phyloP scores from a whole-genome alignment of 2,888 invertebrate species.

The Brachycybe producta region DNA sequence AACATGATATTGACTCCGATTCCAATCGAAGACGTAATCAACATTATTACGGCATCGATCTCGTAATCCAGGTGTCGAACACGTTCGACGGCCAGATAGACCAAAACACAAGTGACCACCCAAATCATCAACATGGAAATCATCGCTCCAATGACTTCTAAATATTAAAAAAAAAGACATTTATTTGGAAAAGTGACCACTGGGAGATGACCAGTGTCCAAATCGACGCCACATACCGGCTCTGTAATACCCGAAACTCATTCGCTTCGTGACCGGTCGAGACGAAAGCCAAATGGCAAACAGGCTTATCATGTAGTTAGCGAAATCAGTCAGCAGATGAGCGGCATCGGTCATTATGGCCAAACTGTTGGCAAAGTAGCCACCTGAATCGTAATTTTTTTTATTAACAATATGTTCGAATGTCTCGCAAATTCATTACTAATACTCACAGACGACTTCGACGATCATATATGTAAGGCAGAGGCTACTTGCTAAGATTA shows the following conservation, averaged over 20 bases:
- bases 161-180: slow-evolving; percentile 15
- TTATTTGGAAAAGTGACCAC: neutral
- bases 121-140: slow-evolving; percentile 93
- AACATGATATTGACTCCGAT: slow-evolving; percentile 89
- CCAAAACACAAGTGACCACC: slow-evolving; percentile 91
- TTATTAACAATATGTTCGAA: too few relatives aligned
- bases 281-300: slow-evolving; percentile 78
- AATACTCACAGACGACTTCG: slow-evolving; percentile 75
- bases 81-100: slow-evolving; percentile 81
- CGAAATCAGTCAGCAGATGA: slow-evolving; percentile 92
- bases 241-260: slow-evolving; percentile 87
- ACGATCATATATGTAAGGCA: slow-evolving; percentile 89
- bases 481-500: slow-evolving; percentile 73
- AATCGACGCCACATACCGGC: too few relatives aligned
- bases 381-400: slow-evolving; percentile 45
- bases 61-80: slow-evolving; percentile 69
- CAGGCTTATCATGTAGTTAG: slow-evolving; percentile 93
- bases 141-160: slow-evolving; percentile 82
- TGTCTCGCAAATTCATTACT: too few relatives aligned
- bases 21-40: slow-evolving; percentile 86
- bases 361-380: slow-evolving; percentile 55
- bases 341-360: slow-evolving; percentile 92
- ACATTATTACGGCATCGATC: slow-evolving; percentile 63
- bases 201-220: too few relatives aligned
- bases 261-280: slow-evolving; percentile 66